Base-by-base conservation (phyloP, 2,797 vertebrate species). In the Enteromius paludinosus region DNA sequence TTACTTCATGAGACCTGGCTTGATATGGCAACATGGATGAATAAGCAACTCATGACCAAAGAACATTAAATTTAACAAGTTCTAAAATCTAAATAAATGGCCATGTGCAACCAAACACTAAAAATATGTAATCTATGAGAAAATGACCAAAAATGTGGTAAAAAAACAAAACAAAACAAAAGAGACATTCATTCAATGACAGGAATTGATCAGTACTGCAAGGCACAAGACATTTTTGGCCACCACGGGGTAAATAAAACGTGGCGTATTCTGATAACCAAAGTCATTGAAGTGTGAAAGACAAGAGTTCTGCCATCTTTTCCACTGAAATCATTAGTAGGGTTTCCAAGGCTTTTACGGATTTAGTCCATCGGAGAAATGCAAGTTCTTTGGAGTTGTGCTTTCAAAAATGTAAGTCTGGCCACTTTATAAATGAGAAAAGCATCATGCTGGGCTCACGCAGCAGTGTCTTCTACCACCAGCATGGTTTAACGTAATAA, bases 391-490 rank as follows among this genome's bases (percentile, higher is more conserved):
- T 75, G 64, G 84, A 85, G 43, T 66, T 86, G 81, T 85, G 83
- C 87, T 84, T 66, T 78, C 59, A 64, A 77, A 87, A 84, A 70
- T 77, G 81, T 83, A 78, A 77, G 70, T 87, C 83, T 78, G 83
- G 52, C 78, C 81, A 73, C 69, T 52, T 73, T 38, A 41, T 71
- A 64, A 77, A 59, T 45, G 81, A 85, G 83, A 43, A 78, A 76
- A 64, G 61, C 35, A 59, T 86, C 78, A 84, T 72, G 75, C 43
- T 52, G 74, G 64, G 65, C 52, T 80, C 52, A 33, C 81, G 45
- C 76, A 74, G 49, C 54, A 65, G 70, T 47, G 41, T 80, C 71
- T 47, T 20, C 83, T 52, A 73, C 45, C 66, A 18, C 33, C 41
- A 80, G 62, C 78, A 49, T 56, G 45, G 28, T 62, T 47, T 18